Evolutionary conservation across 2,888 invertebrate genomes (phyloP).

Genomic region (Acleris holmiana): DNA sequence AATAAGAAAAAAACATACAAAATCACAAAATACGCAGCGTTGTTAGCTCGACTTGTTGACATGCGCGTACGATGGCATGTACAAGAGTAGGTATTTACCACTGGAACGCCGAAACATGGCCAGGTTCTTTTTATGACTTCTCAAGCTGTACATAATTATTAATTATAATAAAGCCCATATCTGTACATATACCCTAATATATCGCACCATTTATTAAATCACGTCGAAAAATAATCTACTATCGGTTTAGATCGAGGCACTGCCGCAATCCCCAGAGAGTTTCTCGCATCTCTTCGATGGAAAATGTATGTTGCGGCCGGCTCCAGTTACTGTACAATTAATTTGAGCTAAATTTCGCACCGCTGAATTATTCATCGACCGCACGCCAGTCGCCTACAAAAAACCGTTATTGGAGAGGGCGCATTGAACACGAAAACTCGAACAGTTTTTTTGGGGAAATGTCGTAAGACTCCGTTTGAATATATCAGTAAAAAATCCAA

Average conservation of each 20-base stretch:
- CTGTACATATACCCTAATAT: not conserved
- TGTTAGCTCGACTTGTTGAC: no score
- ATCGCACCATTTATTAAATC: slow-evolving; percentile 19
- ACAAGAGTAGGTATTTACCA: no score
- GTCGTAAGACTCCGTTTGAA: no score
- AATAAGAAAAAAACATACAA: no score
- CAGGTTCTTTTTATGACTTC: no score
- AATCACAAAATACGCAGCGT: no score
- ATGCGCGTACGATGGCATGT: no score
- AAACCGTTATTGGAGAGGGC: slow-evolving; percentile 32
- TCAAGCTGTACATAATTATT: no score
- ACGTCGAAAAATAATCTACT: slow-evolving; percentile 6
- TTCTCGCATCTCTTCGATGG: slow-evolving; percentile 68
- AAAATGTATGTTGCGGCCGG: slow-evolving; percentile 70
- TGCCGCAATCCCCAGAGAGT: slow-evolving; percentile 41
- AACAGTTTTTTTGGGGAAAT: not conserved
- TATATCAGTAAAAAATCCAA: no score
- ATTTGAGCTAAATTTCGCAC: slow-evolving; percentile 62
- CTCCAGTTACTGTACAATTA: slow-evolving; percentile 64
- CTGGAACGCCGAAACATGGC: no score
- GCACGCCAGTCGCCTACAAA: slow-evolving; percentile 33
- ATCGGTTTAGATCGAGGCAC: slow-evolving; percentile 26
- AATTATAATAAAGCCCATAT: not conserved
- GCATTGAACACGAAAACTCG: slow-evolving; percentile 18
- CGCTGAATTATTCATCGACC: slow-evolving; percentile 51